Base-by-base conservation (phyloP, 2,888 invertebrate species). In the Lycaena phlaeas region DNA sequence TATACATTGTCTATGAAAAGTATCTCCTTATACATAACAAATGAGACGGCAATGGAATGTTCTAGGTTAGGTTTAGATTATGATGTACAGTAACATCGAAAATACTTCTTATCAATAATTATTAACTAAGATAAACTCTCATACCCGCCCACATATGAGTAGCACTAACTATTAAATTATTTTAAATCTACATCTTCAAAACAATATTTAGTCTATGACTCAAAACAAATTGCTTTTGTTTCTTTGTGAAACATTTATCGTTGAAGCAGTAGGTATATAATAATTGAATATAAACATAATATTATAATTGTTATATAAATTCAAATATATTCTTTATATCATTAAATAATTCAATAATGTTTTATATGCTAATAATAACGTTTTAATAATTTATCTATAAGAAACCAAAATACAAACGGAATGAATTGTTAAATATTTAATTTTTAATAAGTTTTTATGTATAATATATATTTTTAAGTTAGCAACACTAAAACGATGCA, bases 1-100 rank as follows among this genome's bases (percentile, higher is more conserved):
- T 18, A 18, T 18, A 18, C 3, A 18, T 18, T 30, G 10, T 15
- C 10, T 42, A 50, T 47, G 25, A 28, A 47, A 46, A 45, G 41
- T 29, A 46, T 48, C 43, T 36, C 34, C 41, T 27, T 14, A 36
- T 22, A 42, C 22, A 40, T 46, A 54, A 53, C 53, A 52, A 54
- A 51, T 42, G 45, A 55, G 48, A 58, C 50, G 40, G 53, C 44
- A 57, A 63, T 72, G 76, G 76, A 76, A 76, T 76, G 76, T 71
- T 51, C 49, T 46, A 52, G 57, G 45, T 57, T 54, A 60, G 58
- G 58, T 38, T 42, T 46, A 14, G 29, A 39, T 57, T 59, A 63
- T 65, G 65, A 68, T 64, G 54, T 53, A 53, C 54, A 45, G 57
- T 58, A 63, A 64, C 61, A 58, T 64, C 68, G 57, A 63, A 68